Conservation (phyloP, 2,888 invertebrate species). For the Parelbella ahira region DNA sequence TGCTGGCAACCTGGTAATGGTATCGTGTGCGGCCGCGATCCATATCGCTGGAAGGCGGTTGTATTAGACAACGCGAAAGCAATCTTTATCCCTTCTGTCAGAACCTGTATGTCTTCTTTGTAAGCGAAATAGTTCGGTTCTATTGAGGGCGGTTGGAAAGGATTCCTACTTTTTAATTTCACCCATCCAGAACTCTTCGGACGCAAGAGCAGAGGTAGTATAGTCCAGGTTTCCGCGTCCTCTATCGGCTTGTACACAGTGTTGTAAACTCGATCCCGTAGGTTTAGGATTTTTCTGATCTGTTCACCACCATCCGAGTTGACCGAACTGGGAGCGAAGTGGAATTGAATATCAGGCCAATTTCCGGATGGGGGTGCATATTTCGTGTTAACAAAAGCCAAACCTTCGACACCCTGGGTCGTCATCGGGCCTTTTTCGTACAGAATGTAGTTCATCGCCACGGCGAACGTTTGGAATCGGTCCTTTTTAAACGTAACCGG, state of each 20-base stretch:
- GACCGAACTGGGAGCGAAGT: conserved; percentile 91
- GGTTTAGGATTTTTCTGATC: conserved; percentile 86
- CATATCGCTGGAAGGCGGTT: conserved; percentile 89
- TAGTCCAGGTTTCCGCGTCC: conserved; percentile 91
- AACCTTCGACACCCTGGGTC: conserved; percentile 90
- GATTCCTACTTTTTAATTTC: conserved; percentile 89
- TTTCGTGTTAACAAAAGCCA: conserved; percentile 93
- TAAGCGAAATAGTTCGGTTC: conserved; percentile 96
- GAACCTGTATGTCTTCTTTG: conserved; percentile 87
- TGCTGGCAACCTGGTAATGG: conserved; percentile 91
- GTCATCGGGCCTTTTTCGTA: conserved; percentile 92
- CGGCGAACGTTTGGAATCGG: conserved; percentile 88
- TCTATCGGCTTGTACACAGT: conserved; percentile 91
- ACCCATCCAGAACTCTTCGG: conserved; percentile 94
- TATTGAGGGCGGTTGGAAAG: conserved; percentile 90
- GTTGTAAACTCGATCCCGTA: conserved; percentile 90
- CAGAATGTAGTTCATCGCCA: conserved; percentile 89
- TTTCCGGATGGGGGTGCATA: conserved; percentile 88
- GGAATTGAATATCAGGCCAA: conserved; percentile 93
- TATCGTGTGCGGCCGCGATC: conserved; percentile 88
- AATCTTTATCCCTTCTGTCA: conserved; percentile 92
- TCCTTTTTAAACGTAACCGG: conserved; percentile 88
- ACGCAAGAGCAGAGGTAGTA: conserved; percentile 88
- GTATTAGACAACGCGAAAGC: conserved; percentile 90
- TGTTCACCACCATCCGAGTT: conserved; percentile 91